Conservation (phyloP, 2,113 vertebrate species). For the Oreochromis aureus region DNA sequence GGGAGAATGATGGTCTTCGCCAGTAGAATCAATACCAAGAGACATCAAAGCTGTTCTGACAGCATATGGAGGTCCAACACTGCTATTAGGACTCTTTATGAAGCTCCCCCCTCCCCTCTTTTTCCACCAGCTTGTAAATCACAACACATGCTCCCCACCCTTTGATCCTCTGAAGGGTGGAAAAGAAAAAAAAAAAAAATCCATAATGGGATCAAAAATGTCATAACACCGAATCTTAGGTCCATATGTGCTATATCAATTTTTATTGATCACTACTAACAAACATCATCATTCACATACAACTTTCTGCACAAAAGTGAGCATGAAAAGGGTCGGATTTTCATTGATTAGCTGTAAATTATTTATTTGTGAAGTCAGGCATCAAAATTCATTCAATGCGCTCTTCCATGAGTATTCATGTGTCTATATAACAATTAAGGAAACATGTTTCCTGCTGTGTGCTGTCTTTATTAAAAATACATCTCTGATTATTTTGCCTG, state of each 20-base stretch:
- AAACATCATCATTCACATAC: neutral
- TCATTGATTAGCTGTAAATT: neutral
- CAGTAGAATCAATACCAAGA: neutral
- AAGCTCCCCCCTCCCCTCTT: neutral
- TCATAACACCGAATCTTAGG: constrained; percentile 19
- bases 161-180: neutral
- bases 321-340: neutral
- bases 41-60: neutral
- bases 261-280: neutral
- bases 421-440: neutral
- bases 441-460: neutral
- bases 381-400: neutral
- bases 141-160: neutral
- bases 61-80: neutral
- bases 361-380: neutral
- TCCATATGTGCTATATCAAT: neutral
- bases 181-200: neutral
- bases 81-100: neutral
- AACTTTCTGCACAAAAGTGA: neutral
- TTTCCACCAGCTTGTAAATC: neutral
- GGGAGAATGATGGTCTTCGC: neutral
- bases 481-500: neutral
- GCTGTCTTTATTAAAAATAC: neutral
- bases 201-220: constrained; percentile 22
- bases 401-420: neutral